phyloP scores from a whole-genome alignment of 2,888 invertebrate species.

The Diloba caeruleocephala region DNA sequence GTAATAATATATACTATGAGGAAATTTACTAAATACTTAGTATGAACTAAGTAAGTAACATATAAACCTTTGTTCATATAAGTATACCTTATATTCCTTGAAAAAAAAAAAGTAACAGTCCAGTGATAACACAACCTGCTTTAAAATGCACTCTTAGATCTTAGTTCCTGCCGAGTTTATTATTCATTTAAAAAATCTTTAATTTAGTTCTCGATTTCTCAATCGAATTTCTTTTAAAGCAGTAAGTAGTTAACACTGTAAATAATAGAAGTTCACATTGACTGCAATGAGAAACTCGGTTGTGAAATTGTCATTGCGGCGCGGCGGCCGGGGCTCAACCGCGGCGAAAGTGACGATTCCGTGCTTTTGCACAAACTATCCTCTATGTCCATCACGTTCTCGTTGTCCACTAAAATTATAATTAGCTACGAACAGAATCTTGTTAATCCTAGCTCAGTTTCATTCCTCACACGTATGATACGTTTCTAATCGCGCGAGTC shows the following conservation, averaged over 20 bases:
- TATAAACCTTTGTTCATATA: too few species aligned
- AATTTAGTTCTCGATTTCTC: neutral
- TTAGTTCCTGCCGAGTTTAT: too few species aligned
- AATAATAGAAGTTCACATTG: conserved; percentile 15
- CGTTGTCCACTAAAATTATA: conserved; percentile 30
- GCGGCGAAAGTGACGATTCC: conserved; percentile 35
- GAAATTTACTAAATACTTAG: too few species aligned
- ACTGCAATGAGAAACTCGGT: conserved; percentile 13
- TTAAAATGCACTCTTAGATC: too few species aligned
- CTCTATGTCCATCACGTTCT: conserved; percentile 19
- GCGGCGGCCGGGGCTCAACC: neutral
- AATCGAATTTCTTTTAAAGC: too few species aligned
- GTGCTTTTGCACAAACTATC: conserved; percentile 7
- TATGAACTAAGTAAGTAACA: too few species aligned
- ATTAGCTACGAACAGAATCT: conserved; percentile 16
- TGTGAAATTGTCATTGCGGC: neutral
- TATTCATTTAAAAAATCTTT: neutral
- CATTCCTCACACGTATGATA: conserved; percentile 24
- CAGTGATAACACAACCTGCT: too few species aligned
- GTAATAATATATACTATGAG: too few species aligned
- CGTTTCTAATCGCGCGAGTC: conserved; percentile 15
- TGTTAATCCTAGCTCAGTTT: conserved; percentile 6
- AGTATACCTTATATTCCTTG: too few species aligned
- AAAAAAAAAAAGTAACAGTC: too few species aligned
- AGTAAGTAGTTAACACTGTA: neutral